These are phyloP conservation scores for Elysia crispata DNA, from an alignment of 2,888 invertebrate species.

Conservation along the genomic window DNA sequence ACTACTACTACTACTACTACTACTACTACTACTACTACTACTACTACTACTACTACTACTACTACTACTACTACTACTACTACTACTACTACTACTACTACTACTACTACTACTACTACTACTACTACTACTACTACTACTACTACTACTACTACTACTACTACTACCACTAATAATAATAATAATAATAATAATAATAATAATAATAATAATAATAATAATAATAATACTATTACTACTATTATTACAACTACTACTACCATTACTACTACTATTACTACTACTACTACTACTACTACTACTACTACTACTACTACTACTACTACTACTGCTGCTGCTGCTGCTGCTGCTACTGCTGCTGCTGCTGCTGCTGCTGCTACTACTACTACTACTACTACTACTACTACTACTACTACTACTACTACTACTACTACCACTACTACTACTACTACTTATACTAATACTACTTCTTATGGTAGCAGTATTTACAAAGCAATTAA, in stretches of 20 bases:
- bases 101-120: conserved; percentile 9
- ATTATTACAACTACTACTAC: background rate
- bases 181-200: conserved; percentile 9
- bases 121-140: conserved; percentile 9
- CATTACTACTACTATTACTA: background rate
- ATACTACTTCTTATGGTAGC: no score
- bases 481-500: no score
- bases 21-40: conserved; percentile 1
- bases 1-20: conserved; percentile 1
- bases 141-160: background rate
- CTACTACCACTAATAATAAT: no score
- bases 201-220: conserved; percentile 4
- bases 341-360: background rate
- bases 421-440: background rate
- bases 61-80: conserved; percentile 4
- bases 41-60: conserved; percentile 9
- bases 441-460: no score
- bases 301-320: conserved; percentile 1
- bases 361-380: background rate
- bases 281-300: background rate
- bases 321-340: background rate
- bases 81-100: conserved; percentile 4
- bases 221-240: no score
- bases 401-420: conserved; percentile 9
- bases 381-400: conserved; percentile 9